Percentiles rank a stretch among this genome's conserved stretches.
Conservation (phyloP, 2,113 vertebrate genomes). For the Neolamprologus cancellatus region DNA sequence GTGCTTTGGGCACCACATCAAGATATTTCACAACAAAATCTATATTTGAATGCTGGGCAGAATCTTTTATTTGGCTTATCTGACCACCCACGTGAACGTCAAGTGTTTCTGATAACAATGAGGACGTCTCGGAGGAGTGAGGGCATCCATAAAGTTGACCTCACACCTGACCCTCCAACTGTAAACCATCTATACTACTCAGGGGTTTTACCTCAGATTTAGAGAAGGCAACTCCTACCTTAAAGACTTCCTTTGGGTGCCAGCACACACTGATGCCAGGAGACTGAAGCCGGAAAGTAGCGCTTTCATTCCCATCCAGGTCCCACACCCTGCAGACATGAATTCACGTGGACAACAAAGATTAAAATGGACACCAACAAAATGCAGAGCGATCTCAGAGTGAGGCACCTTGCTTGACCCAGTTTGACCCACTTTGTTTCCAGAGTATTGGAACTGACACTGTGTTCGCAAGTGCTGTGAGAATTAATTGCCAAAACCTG, state of each 20-base stretch:
- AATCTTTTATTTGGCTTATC: not conserved
- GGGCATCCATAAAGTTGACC: not conserved
- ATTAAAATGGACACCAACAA: not conserved
- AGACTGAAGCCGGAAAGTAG: constrained; percentile 82
- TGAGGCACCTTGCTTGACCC: not conserved
- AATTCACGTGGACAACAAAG: not conserved
- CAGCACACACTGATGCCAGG: constrained; percentile 95
- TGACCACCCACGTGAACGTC: not conserved
- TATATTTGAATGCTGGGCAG: not conserved
- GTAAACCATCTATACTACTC: not conserved
- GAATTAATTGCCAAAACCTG: not conserved
- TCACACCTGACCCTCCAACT: not conserved
- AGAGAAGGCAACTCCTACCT: constrained; percentile 68
- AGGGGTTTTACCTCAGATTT: not conserved
- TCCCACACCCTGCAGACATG: constrained; percentile 82
- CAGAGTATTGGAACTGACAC: not conserved
- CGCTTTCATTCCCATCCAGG: constrained; percentile 82
- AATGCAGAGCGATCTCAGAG: not conserved
- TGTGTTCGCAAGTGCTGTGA: not conserved
- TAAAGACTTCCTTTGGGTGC: constrained; percentile 90
- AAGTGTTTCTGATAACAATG: not conserved
- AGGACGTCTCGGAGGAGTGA: not conserved
- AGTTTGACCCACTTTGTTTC: not conserved
- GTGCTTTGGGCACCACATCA: not conserved
- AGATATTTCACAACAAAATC: not conserved